These are phyloP conservation scores for Equus quagga DNA, from an alignment of 2,113 vertebrate species.

Conservation along the genomic window DNA sequence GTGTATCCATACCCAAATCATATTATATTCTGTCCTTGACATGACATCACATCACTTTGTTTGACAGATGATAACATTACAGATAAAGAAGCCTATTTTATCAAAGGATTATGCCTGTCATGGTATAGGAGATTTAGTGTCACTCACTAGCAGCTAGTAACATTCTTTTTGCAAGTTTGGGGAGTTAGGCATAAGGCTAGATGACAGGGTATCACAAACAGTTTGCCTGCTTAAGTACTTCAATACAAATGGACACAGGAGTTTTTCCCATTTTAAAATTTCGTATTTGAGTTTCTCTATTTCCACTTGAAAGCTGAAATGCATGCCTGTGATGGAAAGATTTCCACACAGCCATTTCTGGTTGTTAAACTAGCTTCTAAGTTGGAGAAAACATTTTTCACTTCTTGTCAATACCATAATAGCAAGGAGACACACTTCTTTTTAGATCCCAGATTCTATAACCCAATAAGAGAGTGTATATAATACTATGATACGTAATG, in stretches of 20 bases:
- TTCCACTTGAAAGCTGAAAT: conserved; percentile 68
- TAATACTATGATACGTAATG: conserved; percentile 33
- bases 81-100: conserved; percentile 85
- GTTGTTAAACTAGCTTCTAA: conserved; percentile 70
- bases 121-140: conserved; percentile 82
- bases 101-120: conserved; percentile 85
- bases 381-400: conserved; percentile 78
- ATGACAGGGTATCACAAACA: conserved; percentile 82
- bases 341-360: conserved; percentile 72
- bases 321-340: conserved; percentile 59
- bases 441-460: conserved; percentile 63
- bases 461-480: neutral
- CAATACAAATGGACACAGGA: conserved; percentile 77
- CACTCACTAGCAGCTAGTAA: conserved; percentile 76
- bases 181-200: conserved; percentile 73
- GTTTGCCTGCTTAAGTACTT: conserved; percentile 72
- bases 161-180: conserved; percentile 75
- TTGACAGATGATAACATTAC: conserved; percentile 82
- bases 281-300: conserved; percentile 67
- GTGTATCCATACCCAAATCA: conserved; percentile 61
- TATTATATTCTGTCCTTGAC: conserved; percentile 78
- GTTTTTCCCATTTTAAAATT: conserved; percentile 73
- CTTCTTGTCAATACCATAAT: conserved; percentile 73
- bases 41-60: conserved; percentile 78
- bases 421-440: conserved; percentile 60